Conservation (phyloP, 2,113 vertebrate genomes). For the Sinocyclocheilus anshuiensis region DNA sequence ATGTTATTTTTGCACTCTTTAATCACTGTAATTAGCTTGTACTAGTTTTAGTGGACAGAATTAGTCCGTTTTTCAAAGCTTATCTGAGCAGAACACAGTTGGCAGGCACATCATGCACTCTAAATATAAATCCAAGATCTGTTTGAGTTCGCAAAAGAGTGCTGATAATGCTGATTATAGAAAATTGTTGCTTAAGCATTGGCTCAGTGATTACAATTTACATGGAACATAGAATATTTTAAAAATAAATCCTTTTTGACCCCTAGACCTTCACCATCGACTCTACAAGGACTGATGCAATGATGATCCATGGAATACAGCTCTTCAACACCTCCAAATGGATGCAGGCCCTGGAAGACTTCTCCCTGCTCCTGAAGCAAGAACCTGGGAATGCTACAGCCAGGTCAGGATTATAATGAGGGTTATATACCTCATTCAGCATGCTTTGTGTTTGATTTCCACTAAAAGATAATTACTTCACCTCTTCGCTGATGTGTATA, state of each 20-base stretch:
- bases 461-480: neutral
- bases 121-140: neutral
- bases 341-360: constrained; percentile 71
- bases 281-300: constrained; percentile 71
- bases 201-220: neutral
- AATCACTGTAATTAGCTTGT: neutral
- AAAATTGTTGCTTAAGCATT: neutral
- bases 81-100: neutral
- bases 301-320: constrained; percentile 72
- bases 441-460: neutral
- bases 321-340: constrained; percentile 70
- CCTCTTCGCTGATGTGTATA: neutral
- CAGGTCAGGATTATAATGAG: constrained; percentile 64
- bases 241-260: neutral
- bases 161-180: neutral
- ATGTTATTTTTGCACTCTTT: constrained; percentile 4
- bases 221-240: neutral
- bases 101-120: neutral
- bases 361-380: constrained; percentile 73
- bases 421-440: neutral
- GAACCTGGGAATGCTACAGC: constrained; percentile 66
- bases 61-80: neutral
- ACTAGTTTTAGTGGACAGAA: neutral
- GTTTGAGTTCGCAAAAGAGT: neutral
- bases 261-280: constrained; percentile 61